Evolutionary conservation across 2,888 invertebrate genomes (phyloP).

Genomic region (Coleophora flavipennella): DNA sequence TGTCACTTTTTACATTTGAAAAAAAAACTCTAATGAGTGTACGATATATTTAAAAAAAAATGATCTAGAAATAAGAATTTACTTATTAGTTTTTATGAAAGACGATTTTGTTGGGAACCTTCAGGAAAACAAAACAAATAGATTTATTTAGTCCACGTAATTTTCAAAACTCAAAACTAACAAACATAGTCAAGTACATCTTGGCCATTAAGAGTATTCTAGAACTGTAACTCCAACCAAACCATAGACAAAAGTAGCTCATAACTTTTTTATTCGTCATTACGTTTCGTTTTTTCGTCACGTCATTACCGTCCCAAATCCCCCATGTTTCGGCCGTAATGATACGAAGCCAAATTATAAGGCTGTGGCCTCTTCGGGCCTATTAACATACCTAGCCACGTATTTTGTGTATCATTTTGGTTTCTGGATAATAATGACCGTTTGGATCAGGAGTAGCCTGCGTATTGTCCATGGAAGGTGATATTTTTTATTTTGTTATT

Average conservation of each 20-base stretch:
- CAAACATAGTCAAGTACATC: too few relatives aligned
- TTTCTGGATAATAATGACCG: constrained; percentile 30
- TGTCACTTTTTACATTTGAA: too few relatives aligned
- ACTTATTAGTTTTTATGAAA: too few relatives aligned
- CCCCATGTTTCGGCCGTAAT: constrained; percentile 43
- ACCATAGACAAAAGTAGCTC: constrained; percentile 40
- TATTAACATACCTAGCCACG: constrained; percentile 62
- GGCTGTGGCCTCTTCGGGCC: constrained; percentile 39
- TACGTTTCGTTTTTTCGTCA: constrained; percentile 38
- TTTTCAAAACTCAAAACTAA: too few relatives aligned
- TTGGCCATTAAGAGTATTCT: too few relatives aligned
- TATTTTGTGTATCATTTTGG: constrained; percentile 46
- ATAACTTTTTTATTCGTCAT: constrained; percentile 43
- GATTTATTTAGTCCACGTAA: too few relatives aligned
- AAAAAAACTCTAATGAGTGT: too few relatives aligned
- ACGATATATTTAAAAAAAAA: too few relatives aligned
- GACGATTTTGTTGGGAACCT: too few relatives aligned
- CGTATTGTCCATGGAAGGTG: not conserved
- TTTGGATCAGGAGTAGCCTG: not conserved
- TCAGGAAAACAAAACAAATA: too few relatives aligned
- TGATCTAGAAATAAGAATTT: too few relatives aligned
- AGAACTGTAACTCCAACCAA: constrained; percentile 21
- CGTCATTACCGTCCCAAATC: constrained; percentile 52
- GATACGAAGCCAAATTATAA: constrained; percentile 65
- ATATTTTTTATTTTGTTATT: too few relatives aligned